A percentile compares a stretch with the other conserved stretches of the same genome.
Evolutionary conservation across 2,113 vertebrate genomes (phyloP).

Genomic region (Prietella phreatophila): DNA sequence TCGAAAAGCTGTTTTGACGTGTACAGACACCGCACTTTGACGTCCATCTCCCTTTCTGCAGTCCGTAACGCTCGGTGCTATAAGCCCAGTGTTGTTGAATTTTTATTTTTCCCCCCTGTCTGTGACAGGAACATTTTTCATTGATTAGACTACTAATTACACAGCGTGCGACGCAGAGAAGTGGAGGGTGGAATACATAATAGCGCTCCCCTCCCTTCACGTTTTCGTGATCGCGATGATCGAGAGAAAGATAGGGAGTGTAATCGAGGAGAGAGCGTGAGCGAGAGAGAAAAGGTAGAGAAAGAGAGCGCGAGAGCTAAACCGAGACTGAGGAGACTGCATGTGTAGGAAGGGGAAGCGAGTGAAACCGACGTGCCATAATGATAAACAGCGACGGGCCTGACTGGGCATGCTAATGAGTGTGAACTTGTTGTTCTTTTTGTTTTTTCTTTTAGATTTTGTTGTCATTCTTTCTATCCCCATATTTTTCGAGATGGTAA

Average conservation of each 20-base stretch:
- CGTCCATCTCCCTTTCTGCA: background rate
- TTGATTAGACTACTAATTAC: constrained; percentile 56
- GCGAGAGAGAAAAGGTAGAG: background rate
- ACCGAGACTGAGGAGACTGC: constrained; percentile 16
- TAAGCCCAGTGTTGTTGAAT: background rate
- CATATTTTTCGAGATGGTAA: background rate
- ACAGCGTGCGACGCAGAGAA: constrained; percentile 43
- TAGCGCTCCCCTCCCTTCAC: background rate
- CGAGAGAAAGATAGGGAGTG: background rate
- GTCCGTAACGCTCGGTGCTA: background rate
- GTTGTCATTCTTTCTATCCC: constrained; percentile 24
- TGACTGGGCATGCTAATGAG: constrained; percentile 41
- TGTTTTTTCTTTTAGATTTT: background rate
- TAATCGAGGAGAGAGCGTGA: background rate
- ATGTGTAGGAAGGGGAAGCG: constrained; percentile 5
- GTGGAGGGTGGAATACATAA: constrained; percentile 44
- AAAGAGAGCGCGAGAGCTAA: background rate
- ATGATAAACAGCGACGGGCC: constrained; percentile 25
- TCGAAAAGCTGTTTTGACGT: background rate
- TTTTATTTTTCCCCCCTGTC: background rate
- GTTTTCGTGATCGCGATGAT: constrained; percentile 12
- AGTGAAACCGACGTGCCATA: background rate
- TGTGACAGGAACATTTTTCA: constrained; percentile 52
- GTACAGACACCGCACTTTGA: background rate
- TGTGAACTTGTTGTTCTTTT: background rate